Evolutionary conservation across 1,140 invertebrate genomes (phyloP).

Genomic region (Hydropsyche tenuis): DNA sequence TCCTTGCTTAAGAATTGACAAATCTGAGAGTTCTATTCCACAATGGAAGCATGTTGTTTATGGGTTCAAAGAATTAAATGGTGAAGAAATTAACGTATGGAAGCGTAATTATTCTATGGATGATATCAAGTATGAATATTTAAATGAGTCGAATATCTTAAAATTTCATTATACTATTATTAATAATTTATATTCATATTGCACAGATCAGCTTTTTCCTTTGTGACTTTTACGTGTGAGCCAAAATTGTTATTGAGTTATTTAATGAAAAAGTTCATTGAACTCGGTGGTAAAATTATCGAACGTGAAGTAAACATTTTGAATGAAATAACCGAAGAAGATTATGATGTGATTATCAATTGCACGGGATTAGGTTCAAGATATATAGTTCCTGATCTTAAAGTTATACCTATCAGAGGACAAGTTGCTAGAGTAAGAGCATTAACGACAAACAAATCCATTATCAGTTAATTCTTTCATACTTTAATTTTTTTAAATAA

Average conservation of each 20-base stretch:
- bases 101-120: slow-evolving; percentile 30
- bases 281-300: slow-evolving; percentile 63
- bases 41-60: slow-evolving; percentile 66
- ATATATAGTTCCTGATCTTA: slow-evolving; percentile 64
- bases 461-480: slow-evolving; percentile 1
- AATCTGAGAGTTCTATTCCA: slow-evolving; percentile 50
- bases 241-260: slow-evolving; percentile 66
- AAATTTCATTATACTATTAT: background rate
- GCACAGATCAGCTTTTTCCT: slow-evolving; percentile 58
- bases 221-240: slow-evolving; percentile 69
- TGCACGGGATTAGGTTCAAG: slow-evolving; percentile 72
- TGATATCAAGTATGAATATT: background rate
- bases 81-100: slow-evolving; percentile 58
- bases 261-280: slow-evolving; percentile 66
- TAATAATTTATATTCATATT: background rate
- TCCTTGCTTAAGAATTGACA: slow-evolving; percentile 63
- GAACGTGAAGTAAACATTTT: slow-evolving; percentile 63
- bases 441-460: slow-evolving; percentile 11
- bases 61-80: slow-evolving; percentile 62
- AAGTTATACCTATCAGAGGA: slow-evolving; percentile 70
- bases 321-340: slow-evolving; percentile 58
- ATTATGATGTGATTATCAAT: slow-evolving; percentile 75
- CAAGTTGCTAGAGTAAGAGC: slow-evolving; percentile 69
- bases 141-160: background rate
- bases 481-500: slow-evolving; percentile 47